These are phyloP conservation scores for Yoshiicerus persimilis DNA, from an alignment of 1,140 invertebrate species.

Conservation along the genomic window DNA sequence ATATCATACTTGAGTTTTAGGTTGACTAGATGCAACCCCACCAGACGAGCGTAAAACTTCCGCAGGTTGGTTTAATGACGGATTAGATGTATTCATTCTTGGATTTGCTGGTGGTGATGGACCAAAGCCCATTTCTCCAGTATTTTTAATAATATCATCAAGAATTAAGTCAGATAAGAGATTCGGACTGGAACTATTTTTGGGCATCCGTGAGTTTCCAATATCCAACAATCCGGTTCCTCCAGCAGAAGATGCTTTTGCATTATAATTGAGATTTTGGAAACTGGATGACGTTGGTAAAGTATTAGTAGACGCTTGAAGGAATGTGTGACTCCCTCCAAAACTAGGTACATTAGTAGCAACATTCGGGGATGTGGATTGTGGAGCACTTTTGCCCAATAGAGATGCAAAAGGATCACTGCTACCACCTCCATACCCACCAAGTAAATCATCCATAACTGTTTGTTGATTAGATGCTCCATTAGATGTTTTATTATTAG, in stretches of 20 bases:
- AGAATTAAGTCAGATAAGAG: constrained; percentile 34
- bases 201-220: constrained; percentile 7
- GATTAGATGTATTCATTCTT: constrained; percentile 30
- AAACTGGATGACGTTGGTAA: constrained; percentile 32
- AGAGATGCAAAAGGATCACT: constrained; percentile 34
- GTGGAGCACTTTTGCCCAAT: constrained; percentile 24
- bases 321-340: constrained; percentile 3
- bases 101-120: not conserved
- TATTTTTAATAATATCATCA: constrained; percentile 32
- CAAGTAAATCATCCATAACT: constrained; percentile 9
- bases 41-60: not conserved
- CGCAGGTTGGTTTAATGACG: constrained; percentile 4
- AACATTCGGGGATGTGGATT: not conserved
- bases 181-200: constrained; percentile 39
- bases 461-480: not conserved
- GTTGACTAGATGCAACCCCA: not conserved
- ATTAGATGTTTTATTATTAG: not conserved
- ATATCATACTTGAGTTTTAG: not conserved
- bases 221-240: not conserved
- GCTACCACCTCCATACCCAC: not conserved
- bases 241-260: not conserved
- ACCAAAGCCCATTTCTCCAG: not conserved
- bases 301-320: not conserved
- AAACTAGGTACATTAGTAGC: not conserved
- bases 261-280: constrained; percentile 31